phyloP scores from a whole-genome alignment of 1,140 invertebrate genomes.

The Eulimnadia texana region DNA sequence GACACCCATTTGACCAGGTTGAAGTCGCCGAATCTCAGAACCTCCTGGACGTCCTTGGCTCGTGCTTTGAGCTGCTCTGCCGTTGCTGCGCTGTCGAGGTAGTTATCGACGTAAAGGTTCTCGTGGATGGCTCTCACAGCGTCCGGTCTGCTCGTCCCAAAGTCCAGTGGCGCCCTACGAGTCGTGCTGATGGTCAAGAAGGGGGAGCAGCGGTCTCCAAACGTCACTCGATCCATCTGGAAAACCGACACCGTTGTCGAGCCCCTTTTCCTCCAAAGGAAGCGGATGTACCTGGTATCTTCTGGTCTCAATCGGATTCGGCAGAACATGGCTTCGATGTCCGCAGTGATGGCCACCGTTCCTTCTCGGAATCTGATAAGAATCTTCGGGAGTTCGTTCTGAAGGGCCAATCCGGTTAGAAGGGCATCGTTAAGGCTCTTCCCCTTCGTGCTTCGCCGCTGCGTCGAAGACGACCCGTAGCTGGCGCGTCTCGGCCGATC shows the following conservation, averaged over 20 bases:
- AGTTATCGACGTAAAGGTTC: too few species aligned
- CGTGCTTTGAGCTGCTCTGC: background rate
- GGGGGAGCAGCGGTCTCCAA: background rate
- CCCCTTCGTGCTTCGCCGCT: background rate
- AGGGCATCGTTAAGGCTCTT: conserved; percentile 16
- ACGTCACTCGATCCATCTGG: background rate
- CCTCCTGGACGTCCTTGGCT: background rate
- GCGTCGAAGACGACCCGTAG: conserved; percentile 5
- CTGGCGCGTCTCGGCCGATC: background rate
- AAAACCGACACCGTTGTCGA: background rate
- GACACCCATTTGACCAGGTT: conserved; percentile 15
- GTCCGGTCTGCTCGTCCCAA: too few species aligned
- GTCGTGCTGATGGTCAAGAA: background rate
- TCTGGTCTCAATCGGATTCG: background rate
- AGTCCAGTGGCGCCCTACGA: background rate
- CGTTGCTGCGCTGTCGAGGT: background rate
- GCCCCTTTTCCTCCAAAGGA: background rate
- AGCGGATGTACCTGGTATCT: background rate
- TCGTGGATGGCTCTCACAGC: too few species aligned
- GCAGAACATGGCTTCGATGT: conserved; percentile 12
- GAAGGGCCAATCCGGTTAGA: conserved; percentile 10
- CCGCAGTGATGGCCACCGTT: conserved; percentile 12
- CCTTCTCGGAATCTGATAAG: conserved; percentile 17
- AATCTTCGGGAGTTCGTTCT: conserved; percentile 6
- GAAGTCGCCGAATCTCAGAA: conserved; percentile 15